Evolutionary conservation across 2,888 invertebrate genomes (phyloP).

Genomic region (Bimastos eiseni): DNA sequence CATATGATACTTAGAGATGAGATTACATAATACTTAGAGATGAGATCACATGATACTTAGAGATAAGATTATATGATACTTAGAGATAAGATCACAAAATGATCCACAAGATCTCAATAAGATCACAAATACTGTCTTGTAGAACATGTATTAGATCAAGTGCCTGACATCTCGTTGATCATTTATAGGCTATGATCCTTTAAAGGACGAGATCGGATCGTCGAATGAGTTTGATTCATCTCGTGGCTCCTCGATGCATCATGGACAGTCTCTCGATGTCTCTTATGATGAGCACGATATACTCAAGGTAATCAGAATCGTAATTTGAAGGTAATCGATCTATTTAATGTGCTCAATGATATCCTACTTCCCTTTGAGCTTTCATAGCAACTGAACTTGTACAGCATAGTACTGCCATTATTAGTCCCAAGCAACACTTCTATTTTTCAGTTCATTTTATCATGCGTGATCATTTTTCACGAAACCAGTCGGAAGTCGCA

Average conservation of each 20-base stretch:
- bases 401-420: background rate
- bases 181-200: slow-evolving; percentile 69
- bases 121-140: background rate
- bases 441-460: no score
- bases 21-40: no score
- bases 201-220: slow-evolving; percentile 70
- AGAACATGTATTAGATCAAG: background rate
- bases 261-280: slow-evolving; percentile 69
- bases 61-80: no score
- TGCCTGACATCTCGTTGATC: slow-evolving; percentile 18
- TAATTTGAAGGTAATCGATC: background rate
- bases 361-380: background rate
- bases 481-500: no score
- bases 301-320: slow-evolving; percentile 68
- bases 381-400: background rate
- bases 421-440: background rate
- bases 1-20: no score
- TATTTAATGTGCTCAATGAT: background rate
- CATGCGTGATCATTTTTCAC: no score
- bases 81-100: no score
- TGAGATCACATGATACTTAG: no score
- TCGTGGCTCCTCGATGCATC: slow-evolving; percentile 68
- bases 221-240: slow-evolving; percentile 68
- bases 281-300: slow-evolving; percentile 71
- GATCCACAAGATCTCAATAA: no score